Conservation (phyloP, 2,797 vertebrate genomes). For the Gadopsis marmoratus region DNA sequence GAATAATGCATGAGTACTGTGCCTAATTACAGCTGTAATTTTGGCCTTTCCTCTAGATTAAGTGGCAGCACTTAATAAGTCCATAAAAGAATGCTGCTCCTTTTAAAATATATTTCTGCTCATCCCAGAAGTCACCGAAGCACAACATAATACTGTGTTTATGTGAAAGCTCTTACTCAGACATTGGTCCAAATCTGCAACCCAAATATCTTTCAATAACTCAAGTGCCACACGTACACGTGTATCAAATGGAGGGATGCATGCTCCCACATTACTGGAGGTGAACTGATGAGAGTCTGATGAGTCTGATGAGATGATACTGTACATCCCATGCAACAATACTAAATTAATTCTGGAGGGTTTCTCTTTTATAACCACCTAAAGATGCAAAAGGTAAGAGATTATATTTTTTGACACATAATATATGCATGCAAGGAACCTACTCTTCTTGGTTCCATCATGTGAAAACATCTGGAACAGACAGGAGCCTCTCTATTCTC, state of each 20-base stretch:
- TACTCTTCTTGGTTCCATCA: slow-evolving; percentile 90
- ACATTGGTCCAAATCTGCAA: slow-evolving; percentile 51
- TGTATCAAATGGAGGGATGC: slow-evolving; percentile 68
- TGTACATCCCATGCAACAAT: slow-evolving; percentile 87
- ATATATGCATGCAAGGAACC: slow-evolving; percentile 98
- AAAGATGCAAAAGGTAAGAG: slow-evolving; percentile 95
- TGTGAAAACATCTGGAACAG: slow-evolving; percentile 90
- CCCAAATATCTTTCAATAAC: slow-evolving; percentile 47
- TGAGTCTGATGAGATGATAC: too few relatives aligned
- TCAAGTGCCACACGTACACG: slow-evolving; percentile 61
- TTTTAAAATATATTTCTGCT: slow-evolving; percentile 49
- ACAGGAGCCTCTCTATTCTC: slow-evolving; percentile 84
- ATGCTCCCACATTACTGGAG: slow-evolving; percentile 82
- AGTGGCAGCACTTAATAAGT: slow-evolving; percentile 52
- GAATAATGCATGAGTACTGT: slow-evolving; percentile 41
- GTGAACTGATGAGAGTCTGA: slow-evolving; percentile 75
- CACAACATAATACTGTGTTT: slow-evolving; percentile 40
- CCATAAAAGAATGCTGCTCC: slow-evolving; percentile 42
- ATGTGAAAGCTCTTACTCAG: slow-evolving; percentile 50
- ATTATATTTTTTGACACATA: slow-evolving; percentile 92
- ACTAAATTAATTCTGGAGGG: slow-evolving; percentile 87
- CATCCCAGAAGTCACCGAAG: slow-evolving; percentile 61
- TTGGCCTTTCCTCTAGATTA: slow-evolving; percentile 56
- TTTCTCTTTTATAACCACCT: slow-evolving; percentile 90
- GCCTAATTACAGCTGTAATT: slow-evolving; percentile 55